Conservation (phyloP, 2,888 invertebrate species). For the Agrilus cyanescens region DNA sequence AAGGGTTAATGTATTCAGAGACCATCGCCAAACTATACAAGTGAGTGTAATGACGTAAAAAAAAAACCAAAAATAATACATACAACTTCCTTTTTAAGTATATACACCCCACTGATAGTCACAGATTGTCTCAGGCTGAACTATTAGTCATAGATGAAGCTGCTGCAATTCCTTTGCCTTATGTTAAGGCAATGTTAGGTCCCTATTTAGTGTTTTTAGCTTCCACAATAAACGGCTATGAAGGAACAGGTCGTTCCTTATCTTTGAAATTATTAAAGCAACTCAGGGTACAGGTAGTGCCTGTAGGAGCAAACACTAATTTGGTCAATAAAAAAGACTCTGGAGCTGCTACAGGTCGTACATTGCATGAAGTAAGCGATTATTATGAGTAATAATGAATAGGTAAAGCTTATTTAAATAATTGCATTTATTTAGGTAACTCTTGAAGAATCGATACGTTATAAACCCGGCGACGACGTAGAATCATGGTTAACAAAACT, state of each 20-base stretch:
- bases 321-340: slow-evolving; percentile 33
- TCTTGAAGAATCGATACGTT: slow-evolving; percentile 90
- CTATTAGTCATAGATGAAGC: slow-evolving; percentile 96
- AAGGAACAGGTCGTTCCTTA: slow-evolving; percentile 93
- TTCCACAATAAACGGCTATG: slow-evolving; percentile 96
- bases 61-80: not conserved
- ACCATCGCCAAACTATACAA: slow-evolving; percentile 88
- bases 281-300: slow-evolving; percentile 51
- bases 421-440: slow-evolving; percentile 43
- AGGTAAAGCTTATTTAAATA: not conserved
- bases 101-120: slow-evolving; percentile 85
- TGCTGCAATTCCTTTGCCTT: slow-evolving; percentile 91
- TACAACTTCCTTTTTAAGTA: slow-evolving; percentile 49
- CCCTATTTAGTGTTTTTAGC: slow-evolving; percentile 91
- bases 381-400: not conserved
- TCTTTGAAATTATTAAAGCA: slow-evolving; percentile 91
- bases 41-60: slow-evolving; percentile 33
- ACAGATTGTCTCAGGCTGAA: slow-evolving; percentile 85
- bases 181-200: slow-evolving; percentile 79
- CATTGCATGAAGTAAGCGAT: slow-evolving; percentile 41
- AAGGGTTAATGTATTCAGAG: slow-evolving; percentile 79
- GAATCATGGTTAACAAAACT: slow-evolving; percentile 87
- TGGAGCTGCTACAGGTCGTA: slow-evolving; percentile 39
- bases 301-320: slow-evolving; percentile 42
- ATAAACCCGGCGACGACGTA: slow-evolving; percentile 72